Base-by-base conservation (phyloP, 2,797 vertebrate genomes). In the Ciconia nigra region DNA sequence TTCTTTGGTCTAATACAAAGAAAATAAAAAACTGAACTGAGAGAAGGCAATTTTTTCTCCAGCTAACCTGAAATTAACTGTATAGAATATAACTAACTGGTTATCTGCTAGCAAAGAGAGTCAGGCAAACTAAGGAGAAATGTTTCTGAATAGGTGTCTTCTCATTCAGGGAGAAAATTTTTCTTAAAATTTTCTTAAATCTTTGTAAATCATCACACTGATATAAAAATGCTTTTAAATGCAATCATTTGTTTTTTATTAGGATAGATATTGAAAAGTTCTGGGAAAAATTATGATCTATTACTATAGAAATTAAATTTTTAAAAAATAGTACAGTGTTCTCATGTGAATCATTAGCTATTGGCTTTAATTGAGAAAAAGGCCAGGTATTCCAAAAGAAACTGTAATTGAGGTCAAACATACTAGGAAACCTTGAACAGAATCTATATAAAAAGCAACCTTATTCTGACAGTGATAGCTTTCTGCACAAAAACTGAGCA, bases 361-460 rank as follows among this genome's bases (percentile, higher is more conserved):
- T 67, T 62, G 28, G 8, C 49, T 95, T 78, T 94, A 91, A 76
- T 24, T 90, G 51, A 59, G 49, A 85, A 94, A 93, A 82, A 49
- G 26, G 4, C 7, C 71, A 80, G 3, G 5, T 71, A 70, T 72
- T 94, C 11, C 11, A 62, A 91, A 89, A 84, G 5, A 90, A 76
- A 10, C 2, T 33, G 15, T 91, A 86, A 86, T 10, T 95, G 57
- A 81, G 29, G 16, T 93, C 63, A 70, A 90, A 58, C 20, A 63
- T 24, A 67, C 26, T 72, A 33, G 13, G 90, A 91, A 93, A 80
- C 4, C 11, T 84, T 78, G 47, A 91, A 80, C 16, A 79, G 25
- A 78, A 67, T 62, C 49, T 71, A 6, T 81, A 55, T 35, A 22
- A 31, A 81, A 83, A 70, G 10, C 21, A 65, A 15, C 3, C 22